Percentiles rank a stretch among this genome's conserved stretches.
phyloP scores from a whole-genome alignment of 2,113 vertebrate genomes.

The Struthidea cinerea region DNA sequence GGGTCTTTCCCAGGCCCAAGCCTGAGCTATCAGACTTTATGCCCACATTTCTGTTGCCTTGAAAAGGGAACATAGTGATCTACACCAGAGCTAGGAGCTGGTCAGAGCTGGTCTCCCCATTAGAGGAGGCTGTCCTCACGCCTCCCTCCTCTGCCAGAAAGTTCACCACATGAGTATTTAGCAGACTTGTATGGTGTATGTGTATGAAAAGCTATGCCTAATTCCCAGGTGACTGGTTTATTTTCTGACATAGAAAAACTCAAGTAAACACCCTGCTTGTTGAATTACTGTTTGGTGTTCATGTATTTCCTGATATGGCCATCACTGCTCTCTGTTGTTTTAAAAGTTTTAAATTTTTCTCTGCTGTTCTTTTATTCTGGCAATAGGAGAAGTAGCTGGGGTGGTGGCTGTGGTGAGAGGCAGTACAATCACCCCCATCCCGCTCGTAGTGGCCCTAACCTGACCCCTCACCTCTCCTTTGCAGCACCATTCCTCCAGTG shows the following conservation, averaged over 20 bases:
- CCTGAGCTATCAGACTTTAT: background rate
- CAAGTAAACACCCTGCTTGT: background rate
- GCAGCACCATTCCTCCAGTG: background rate
- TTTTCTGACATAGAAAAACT: background rate
- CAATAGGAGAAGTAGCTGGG: background rate
- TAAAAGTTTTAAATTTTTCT: background rate
- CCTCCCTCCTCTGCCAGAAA: background rate
- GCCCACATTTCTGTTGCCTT: background rate
- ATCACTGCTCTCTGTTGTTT: background rate
- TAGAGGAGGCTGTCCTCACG: background rate
- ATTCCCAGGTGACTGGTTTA: background rate
- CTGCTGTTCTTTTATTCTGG: background rate
- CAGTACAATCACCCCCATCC: background rate
- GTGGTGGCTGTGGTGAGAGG: background rate
- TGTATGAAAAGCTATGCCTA: background rate
- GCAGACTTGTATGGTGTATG: background rate
- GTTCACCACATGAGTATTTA: background rate
- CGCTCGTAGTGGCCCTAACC: fast-evolving
- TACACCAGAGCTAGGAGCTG: background rate
- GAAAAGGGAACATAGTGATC: background rate
- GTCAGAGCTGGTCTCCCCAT: background rate
- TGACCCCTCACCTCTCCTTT: background rate
- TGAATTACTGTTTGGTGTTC: background rate
- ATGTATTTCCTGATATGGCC: background rate
- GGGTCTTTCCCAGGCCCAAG: background rate